Percentiles rank a stretch among this genome's conserved stretches.
Evolutionary conservation across 2,113 vertebrate species (phyloP).

Genomic region (Dicaeum eximium): DNA sequence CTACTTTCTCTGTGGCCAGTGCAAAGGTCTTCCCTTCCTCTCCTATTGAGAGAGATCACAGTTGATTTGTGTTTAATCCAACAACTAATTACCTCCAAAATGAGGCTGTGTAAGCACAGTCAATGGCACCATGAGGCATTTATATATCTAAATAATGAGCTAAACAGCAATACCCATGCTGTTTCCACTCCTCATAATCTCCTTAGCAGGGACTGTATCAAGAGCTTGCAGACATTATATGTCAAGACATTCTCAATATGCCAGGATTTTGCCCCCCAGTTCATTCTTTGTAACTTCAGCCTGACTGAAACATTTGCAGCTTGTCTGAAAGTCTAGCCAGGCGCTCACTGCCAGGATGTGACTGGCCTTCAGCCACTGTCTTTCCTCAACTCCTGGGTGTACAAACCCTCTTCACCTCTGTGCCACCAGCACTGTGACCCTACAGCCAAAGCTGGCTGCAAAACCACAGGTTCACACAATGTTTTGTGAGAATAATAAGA

Average conservation of each 20-base stretch:
- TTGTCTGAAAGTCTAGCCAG: neutral
- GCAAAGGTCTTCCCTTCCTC: neutral
- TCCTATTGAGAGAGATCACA: neutral
- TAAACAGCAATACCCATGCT: neutral
- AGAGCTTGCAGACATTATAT: neutral
- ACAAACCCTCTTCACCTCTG: neutral
- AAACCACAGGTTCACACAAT: neutral
- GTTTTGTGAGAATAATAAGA: neutral
- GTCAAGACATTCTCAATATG: neutral
- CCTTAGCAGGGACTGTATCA: neutral
- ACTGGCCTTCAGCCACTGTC: neutral
- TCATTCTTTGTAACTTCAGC: neutral
- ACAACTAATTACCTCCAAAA: neutral
- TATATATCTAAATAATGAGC: neutral
- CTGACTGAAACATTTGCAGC: neutral
- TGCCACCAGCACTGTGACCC: neutral
- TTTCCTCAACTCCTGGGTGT: neutral
- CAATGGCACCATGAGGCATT: neutral
- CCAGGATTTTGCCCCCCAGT: neutral
- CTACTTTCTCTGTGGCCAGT: neutral
- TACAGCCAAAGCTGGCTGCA: neutral
- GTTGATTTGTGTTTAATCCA: neutral
- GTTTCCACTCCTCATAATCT: neutral
- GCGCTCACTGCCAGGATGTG: neutral
- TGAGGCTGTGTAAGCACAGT: neutral